A percentile compares a stretch with the other conserved stretches of the same genome.
Evolutionary conservation across 2,113 vertebrate genomes (phyloP).

Genomic region (Entelurus aequoreus): DNA sequence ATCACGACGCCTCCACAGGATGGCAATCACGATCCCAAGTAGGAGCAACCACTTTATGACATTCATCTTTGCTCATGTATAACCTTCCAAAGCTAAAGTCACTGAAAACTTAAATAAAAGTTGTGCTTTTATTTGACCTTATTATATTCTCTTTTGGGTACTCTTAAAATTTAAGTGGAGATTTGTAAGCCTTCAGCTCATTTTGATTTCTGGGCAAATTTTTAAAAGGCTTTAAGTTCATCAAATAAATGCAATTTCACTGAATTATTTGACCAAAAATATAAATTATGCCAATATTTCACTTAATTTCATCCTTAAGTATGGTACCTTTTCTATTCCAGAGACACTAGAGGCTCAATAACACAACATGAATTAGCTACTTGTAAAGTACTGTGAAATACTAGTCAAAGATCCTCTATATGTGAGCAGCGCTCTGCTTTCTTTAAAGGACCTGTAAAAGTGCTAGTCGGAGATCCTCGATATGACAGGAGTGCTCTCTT

Average conservation of each 20-base stretch:
- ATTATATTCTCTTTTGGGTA: conserved; percentile 10
- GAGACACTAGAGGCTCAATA: conserved; percentile 1
- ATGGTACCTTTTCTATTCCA: too few relatives aligned
- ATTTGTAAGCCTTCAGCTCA: background rate
- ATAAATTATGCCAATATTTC: too few relatives aligned
- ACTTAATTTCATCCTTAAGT: too few relatives aligned
- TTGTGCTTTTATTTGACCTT: conserved; percentile 2
- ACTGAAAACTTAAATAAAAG: conserved; percentile 14
- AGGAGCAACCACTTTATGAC: conserved; percentile 26
- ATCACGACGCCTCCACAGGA: conserved; percentile 21
- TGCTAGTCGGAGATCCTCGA: too few relatives aligned
- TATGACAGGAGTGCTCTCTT: too few relatives aligned
- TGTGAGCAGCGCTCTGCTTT: too few relatives aligned
- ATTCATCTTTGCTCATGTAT: conserved; percentile 28
- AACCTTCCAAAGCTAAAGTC: conserved; percentile 6
- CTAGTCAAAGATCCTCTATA: too few relatives aligned
- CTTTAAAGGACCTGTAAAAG: too few relatives aligned
- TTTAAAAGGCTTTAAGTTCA: too few relatives aligned
- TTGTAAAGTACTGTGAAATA: background rate
- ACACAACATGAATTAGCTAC: conserved; percentile 37
- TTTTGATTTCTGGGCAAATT: background rate
- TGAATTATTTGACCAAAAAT: background rate
- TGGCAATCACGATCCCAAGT: conserved; percentile 42
- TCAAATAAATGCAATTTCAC: conserved; percentile 3
- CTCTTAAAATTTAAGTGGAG: conserved; percentile 1